Evolutionary conservation across 2,797 vertebrate genomes (phyloP), one percentile per base, ranked within the genome.

Genomic region (Gouania willdenowi): DNA sequence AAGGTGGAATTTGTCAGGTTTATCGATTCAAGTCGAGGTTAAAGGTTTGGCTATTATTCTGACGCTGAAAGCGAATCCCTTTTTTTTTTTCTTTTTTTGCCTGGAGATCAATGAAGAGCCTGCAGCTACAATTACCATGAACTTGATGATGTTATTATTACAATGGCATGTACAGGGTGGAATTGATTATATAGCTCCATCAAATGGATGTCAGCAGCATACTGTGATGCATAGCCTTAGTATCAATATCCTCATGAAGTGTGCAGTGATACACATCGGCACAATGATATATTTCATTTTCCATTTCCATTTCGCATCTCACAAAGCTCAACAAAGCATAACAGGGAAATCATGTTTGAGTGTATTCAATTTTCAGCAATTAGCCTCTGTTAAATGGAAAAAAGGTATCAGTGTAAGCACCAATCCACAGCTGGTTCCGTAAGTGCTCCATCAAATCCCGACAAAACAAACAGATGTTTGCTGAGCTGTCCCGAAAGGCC

Each of bases 21-120:
- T 84, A 88, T 88, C 56, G 86, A 88, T 87, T 79, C 44, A 57
- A 71, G 71, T 69, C 66, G 67, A 77, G 78, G 83, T 83, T 85
- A 82, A 85, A 87, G 77, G 77, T 87, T 81, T 75, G 58, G 67
- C 81, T 78, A 83, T 89, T 88, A 85, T 83, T 83, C 65, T 68
- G 73, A 70, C 53, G 69, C 66, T 73, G 77, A 75, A 79, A 77
- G 67, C 75, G 69, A 79, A 87, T 83, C 74, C 69, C 76, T 83
- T 63, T 56, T 67, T n/a, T 83, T 79, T 63, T 69, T 61, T 51
- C 83, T 63, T 56, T 67, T n/a, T 83, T 79, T 63, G 69, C 61
- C 51, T 24, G 1, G 41, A 79, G 81, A 88, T 89, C 88, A 89
- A 89, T 88, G 77, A 71, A 71, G 29, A 67, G 77, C 82, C 85